A percentile compares a stretch with the other conserved stretches of the same genome.
These are phyloP conservation scores for Amorpha juglandis DNA, from an alignment of 2,888 invertebrate species.

Conservation along the genomic window DNA sequence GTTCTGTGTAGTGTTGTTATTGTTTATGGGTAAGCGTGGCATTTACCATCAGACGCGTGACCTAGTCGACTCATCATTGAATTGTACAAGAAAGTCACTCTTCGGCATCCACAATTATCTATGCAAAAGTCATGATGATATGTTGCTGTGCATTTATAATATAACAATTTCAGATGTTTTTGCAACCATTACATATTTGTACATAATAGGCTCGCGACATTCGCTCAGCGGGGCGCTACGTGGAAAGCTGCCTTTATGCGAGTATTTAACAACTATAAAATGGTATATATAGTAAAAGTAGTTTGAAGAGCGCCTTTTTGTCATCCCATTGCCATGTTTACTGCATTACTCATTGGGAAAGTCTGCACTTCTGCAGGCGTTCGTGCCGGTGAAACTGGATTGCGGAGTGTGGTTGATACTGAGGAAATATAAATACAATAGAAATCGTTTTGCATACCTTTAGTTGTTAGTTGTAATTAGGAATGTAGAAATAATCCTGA, in stretches of 20 bases:
- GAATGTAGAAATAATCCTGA: no score
- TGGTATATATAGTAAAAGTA: slow-evolving; percentile 41
- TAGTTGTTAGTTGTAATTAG: not conserved
- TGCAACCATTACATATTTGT: slow-evolving; percentile 40
- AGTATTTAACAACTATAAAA: slow-evolving; percentile 41
- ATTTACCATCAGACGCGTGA: no score
- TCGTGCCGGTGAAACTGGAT: slow-evolving; percentile 33
- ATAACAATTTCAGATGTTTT: slow-evolving; percentile 18
- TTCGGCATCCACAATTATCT: no score
- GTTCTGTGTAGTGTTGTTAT: no score
- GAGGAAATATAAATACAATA: slow-evolving; percentile 16
- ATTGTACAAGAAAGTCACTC: no score
- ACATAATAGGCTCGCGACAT: slow-evolving; percentile 50
- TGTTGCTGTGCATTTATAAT: no score
- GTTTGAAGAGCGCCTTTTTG: slow-evolving; percentile 43
- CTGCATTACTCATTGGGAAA: slow-evolving; percentile 56
- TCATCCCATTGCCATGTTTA: slow-evolving; percentile 49
- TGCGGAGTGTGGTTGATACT: slow-evolving; percentile 27
- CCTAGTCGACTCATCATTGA: no score
- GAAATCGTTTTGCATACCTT: slow-evolving; percentile 21
- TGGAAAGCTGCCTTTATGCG: slow-evolving; percentile 49
- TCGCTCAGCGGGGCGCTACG: slow-evolving; percentile 49
- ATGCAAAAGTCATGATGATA: no score
- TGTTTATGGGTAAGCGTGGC: no score
- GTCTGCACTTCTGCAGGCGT: slow-evolving; percentile 47